Base-by-base conservation (phyloP, 2,113 vertebrate genomes). In the Zosterops hypoxanthus region DNA sequence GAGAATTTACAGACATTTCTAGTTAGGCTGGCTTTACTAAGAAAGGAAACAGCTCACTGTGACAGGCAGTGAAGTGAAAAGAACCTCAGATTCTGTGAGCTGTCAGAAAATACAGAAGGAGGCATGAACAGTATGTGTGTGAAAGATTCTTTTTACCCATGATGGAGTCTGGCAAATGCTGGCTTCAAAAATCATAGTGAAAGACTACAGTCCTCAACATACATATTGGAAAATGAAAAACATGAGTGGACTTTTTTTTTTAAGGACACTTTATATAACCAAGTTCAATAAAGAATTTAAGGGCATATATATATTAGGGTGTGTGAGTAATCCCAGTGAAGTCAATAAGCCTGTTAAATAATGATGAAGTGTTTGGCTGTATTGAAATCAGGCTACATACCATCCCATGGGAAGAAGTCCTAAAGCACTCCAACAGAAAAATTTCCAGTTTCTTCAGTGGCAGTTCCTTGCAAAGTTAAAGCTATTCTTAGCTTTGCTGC, bases 401-500 rank as follows among this genome's bases (percentile, higher is more conserved):
- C 19, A n/a, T 72, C 59, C 69, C 84, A 70, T 6, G 50, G 56
- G 84, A 92, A 36, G 59, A 33, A 52, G 49, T 53, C 66, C 53
- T 88, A 12, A n/a, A 75, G 56, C 59, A 64, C 68, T 92, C 63
- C 68, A 76, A 57, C 17, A 95, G 85, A 87, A 95, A 72, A 70
- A 86, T 42, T 79, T 14, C 50, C 86, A 52, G 52, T 95, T 68
- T 65, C 65, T 96, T 85, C 70, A 57, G 77, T 69, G 77, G 57
- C 81, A 81, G 60, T 66, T 73, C 44, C 41, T 86, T 73, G 34
- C 64, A 75, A 88, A 86, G 36, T 78, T 49, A 64, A 49, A 95
- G 55, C 44, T 95, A 81, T 84, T 96, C 57, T 88, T 92, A 91
- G 52, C 33, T 91, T 88, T 86, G 72, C 41, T 73, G 60, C n/a